phyloP scores from a whole-genome alignment of 2,113 vertebrate genomes.

The Clinocottus analis region DNA sequence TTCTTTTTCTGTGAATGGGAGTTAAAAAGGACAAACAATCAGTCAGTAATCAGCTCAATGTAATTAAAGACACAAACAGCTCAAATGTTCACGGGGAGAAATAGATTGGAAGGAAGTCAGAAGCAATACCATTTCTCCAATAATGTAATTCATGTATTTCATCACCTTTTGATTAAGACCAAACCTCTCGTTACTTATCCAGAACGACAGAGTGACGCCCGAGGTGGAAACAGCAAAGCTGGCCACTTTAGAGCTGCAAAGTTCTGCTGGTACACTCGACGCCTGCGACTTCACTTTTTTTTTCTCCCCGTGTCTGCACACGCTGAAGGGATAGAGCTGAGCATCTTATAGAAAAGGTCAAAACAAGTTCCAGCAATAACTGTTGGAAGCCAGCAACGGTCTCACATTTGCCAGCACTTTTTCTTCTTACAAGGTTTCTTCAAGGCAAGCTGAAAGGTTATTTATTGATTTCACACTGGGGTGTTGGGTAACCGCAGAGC shows the following conservation, averaged over 20 bases:
- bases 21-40: slow-evolving; percentile 13
- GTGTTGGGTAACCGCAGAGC: slow-evolving; percentile 8
- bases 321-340: slow-evolving; percentile 2
- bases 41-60: slow-evolving; percentile 17
- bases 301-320: background rate
- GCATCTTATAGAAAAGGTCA: slow-evolving; percentile 32
- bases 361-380: background rate
- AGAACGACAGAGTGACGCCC: no score
- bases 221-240: background rate
- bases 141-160: background rate
- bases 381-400: slow-evolving; percentile 17
- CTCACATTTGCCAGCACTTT: slow-evolving; percentile 15
- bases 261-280: background rate
- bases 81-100: slow-evolving; percentile 10
- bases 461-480: slow-evolving; percentile 55
- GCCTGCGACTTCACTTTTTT: background rate
- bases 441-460: slow-evolving; percentile 19
- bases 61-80: slow-evolving; percentile 17
- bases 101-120: slow-evolving; percentile 16
- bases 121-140: background rate
- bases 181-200: background rate
- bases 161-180: background rate
- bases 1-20: background rate
- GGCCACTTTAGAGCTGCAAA: background rate
- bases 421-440: slow-evolving; percentile 28